Evolutionary conservation across 1,140 invertebrate genomes (phyloP), one percentile per base, ranked within the genome.

Genomic region (Agrilus planipennis): DNA sequence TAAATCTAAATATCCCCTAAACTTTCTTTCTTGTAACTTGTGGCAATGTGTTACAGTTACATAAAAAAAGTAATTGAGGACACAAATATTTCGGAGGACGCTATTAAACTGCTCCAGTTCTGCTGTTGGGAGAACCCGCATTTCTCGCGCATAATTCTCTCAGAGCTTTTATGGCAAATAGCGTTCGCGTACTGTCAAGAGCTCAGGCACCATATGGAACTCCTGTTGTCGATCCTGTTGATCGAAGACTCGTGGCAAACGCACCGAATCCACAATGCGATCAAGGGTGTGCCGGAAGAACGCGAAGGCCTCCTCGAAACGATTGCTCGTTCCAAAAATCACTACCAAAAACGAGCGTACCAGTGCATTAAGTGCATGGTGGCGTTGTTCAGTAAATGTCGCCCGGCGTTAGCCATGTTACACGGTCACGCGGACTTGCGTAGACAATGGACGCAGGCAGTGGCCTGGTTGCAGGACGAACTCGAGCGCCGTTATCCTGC

Each of bases 341-440:
- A 94, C 67, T 93, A 95, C 62, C 91, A 96, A 62, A 96, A 96
- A 65, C 69, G 91, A 47, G 89, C 90, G 22, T 97, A 97, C 67
- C 89, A 94, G 58, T 95, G 92, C 62, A 92, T 96, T 22, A 96
- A 97, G 66, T 89, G 89, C 60, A 75, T 96, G 67, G 91, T 94
- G 16, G 76, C 81, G 40, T 68, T 96, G 18, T 93, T 96, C 66
- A 79, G 78, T 46, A 85, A 86, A 51, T 90, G 86, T 61, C 75
- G 73, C 19, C 58, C 71, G 20, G 83, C 84, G 2, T 71, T 84
- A 53, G 70, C 75, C 41, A 77, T 92, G 61, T 67, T 94, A 29
- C 74, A 84, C 53, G 73, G 71, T 11, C 83, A 81, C 62, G 65
- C 71, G 1, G 84, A 89, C 47, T 67, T 94, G 16, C 80, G 84